These are phyloP conservation scores for Neodon shergylaensis DNA, from an alignment of 2,113 vertebrate genomes.

Conservation along the genomic window DNA sequence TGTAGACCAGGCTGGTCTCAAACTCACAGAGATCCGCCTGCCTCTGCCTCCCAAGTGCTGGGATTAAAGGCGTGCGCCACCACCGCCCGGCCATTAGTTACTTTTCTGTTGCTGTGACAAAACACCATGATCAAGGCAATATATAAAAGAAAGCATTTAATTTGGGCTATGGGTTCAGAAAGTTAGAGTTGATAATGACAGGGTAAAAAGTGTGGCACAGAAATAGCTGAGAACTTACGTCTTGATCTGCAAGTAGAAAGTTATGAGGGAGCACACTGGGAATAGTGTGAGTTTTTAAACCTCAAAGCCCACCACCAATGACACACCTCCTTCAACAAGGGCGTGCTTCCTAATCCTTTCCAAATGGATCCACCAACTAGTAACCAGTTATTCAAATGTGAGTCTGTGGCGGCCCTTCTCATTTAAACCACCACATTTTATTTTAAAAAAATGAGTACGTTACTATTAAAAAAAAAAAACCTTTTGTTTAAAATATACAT, in stretches of 20 bases:
- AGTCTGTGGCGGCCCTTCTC: neutral
- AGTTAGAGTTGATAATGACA: neutral
- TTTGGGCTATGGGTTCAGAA: neutral
- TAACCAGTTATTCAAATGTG: neutral
- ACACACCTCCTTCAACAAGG: neutral
- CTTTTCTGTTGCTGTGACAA: neutral
- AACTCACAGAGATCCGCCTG: too few species aligned
- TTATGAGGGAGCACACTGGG: neutral
- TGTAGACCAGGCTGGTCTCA: too few species aligned
- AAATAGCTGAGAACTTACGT: too few species aligned
- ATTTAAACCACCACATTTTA: neutral
- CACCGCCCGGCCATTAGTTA: too few species aligned
- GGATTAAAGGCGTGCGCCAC: too few species aligned
- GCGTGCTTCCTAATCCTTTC: neutral
- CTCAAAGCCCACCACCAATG: neutral
- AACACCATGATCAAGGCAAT: neutral
- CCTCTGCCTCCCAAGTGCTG: too few species aligned
- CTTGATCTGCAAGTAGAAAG: neutral
- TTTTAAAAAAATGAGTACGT: neutral
- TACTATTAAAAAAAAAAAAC: neutral
- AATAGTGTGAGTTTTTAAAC: neutral
- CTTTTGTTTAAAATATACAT: constrained; percentile 34
- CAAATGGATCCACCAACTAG: neutral
- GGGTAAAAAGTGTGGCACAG: neutral
- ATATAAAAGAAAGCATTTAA: neutral